Evolutionary conservation across 2,113 vertebrate species (phyloP).

Genomic region (Rissa tridactyla): DNA sequence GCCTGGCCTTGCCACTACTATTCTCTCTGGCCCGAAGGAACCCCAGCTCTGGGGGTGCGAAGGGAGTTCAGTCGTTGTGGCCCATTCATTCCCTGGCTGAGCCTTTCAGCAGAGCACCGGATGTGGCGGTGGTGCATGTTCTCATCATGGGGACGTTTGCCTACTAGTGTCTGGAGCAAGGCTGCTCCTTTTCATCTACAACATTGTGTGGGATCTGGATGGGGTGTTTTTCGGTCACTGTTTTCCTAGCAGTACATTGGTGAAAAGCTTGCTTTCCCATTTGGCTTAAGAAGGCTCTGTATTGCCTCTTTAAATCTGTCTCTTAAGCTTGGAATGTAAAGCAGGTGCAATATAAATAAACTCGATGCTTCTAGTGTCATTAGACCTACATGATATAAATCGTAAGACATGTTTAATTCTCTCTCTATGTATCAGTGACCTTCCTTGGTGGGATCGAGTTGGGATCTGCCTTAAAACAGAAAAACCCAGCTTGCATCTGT

Average conservation of each 20-base stretch:
- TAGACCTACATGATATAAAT: background rate
- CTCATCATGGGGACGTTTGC: fast-evolving
- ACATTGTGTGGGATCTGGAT: background rate
- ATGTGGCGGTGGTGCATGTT: background rate
- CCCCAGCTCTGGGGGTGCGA: background rate
- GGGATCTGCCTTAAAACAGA: background rate
- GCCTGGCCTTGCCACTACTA: background rate
- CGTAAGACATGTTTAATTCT: background rate
- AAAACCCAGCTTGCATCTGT: background rate
- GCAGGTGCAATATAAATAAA: slow-evolving; percentile 1
- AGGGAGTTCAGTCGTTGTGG: background rate
- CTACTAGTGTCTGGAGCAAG: background rate
- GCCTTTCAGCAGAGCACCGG: background rate
- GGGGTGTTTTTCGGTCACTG: fast-evolving
- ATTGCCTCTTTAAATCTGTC: background rate
- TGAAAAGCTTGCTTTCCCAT: background rate
- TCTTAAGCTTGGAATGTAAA: background rate
- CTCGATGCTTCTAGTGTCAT: background rate
- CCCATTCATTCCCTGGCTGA: background rate
- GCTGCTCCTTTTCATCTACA: background rate
- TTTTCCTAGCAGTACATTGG: fast-evolving
- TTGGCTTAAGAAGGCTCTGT: background rate
- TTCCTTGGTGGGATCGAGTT: background rate
- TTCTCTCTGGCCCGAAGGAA: background rate
- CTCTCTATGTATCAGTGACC: background rate